A percentile compares a stretch with the other conserved stretches of the same genome.
Conservation (phyloP, 2,113 vertebrate genomes). For the Canis aureus region DNA sequence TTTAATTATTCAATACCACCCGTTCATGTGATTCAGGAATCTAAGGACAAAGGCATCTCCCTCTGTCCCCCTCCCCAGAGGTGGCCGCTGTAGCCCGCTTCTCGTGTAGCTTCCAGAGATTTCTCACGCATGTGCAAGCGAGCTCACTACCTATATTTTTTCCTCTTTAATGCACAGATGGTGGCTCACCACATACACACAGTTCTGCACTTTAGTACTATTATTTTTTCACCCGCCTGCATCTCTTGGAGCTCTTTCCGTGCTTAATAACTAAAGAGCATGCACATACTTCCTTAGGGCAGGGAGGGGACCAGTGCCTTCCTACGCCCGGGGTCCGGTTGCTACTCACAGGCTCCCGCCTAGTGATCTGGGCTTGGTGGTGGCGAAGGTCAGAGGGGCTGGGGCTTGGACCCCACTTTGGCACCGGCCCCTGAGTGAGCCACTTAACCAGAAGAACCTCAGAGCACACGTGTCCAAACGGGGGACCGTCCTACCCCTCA, state of each 20-base stretch:
- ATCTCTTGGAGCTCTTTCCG: not conserved
- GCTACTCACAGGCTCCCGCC: not conserved
- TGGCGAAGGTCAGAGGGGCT: not conserved
- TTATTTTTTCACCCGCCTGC: not conserved
- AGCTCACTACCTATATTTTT: accelerated
- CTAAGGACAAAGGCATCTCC: not conserved
- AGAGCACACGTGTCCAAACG: accelerated
- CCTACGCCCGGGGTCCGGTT: accelerated
- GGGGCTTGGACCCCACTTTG: not conserved
- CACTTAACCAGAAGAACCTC: not conserved
- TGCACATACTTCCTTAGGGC: not conserved
- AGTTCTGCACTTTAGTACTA: not conserved
- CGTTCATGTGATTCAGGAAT: not conserved
- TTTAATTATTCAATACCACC: not conserved
- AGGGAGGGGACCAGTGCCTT: not conserved
- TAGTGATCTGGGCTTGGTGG: not conserved
- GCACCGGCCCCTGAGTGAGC: not conserved
- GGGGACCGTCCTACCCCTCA: not conserved
- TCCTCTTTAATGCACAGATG: not conserved
- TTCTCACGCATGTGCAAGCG: not conserved
- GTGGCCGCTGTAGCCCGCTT: not conserved
- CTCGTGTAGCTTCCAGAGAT: not conserved
- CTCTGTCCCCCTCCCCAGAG: not conserved
- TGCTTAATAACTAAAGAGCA: not conserved
- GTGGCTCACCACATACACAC: accelerated